Conservation (phyloP, 2,113 vertebrate species). For the Callaeas wilsoni region DNA sequence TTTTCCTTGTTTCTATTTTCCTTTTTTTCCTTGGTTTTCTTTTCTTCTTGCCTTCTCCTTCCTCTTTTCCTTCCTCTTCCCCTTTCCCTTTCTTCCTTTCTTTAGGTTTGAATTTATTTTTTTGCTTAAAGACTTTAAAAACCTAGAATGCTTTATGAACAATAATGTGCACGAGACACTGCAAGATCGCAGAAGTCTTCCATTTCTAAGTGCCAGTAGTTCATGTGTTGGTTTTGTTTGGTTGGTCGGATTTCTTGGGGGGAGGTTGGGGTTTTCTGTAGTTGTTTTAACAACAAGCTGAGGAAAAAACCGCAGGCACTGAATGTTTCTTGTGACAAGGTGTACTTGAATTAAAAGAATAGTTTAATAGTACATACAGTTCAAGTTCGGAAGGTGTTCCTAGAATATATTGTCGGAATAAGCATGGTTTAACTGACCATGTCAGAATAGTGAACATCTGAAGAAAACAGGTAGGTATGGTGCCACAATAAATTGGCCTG, state of each 20-base stretch:
- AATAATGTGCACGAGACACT: neutral
- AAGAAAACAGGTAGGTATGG: neutral
- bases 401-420: neutral
- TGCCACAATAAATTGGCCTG: neutral
- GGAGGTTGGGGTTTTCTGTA: neutral
- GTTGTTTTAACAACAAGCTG: neutral
- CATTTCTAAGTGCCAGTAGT: neutral
- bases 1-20: neutral
- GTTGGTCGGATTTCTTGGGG: neutral
- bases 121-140: neutral
- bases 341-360: neutral
- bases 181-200: neutral
- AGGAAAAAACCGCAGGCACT: neutral
- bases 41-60: neutral
- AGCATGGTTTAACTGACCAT: neutral
- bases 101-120: neutral
- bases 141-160: neutral
- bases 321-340: neutral
- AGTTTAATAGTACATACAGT: neutral
- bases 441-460: neutral
- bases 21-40: neutral
- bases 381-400: neutral
- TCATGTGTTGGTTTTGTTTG: neutral
- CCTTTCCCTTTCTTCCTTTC: neutral
- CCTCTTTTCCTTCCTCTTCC: too few species aligned